Base-by-base conservation (phyloP, 2,888 invertebrate species). In the Habrosyne pyritoides region DNA sequence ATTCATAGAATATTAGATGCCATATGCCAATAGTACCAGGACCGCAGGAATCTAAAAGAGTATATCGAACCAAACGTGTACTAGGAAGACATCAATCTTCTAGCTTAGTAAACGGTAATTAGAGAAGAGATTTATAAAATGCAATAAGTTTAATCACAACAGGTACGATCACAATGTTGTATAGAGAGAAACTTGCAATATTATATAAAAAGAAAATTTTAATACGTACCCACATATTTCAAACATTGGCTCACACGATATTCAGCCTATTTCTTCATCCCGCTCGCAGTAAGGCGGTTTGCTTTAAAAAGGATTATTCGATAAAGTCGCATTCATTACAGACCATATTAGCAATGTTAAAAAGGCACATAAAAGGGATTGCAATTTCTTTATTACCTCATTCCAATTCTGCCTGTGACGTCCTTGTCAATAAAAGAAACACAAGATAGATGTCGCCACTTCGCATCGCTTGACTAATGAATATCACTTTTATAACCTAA, bases 321-420 rank as follows among this genome's bases (percentile, higher is more conserved):
- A 84, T 84, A 79, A 83, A 75, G 71, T 64, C 61, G 74, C 76
- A 81, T 84, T 78, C 77, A 81, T 84, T 83, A 83, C 59, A 63
- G 64, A 57, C 59, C 67, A 70, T 75, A 79, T 82, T 72, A 75
- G 72, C 70, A 72, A 76, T 71, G 75, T 74, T 77, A 75, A 77
- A 72, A 73, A 73, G 71, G 63, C 76, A 80, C 81, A 72, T 81
- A 81, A 73, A 84, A 77, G 70, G 79, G 74, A 73, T 71, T 68
- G 79, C 83, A 84, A 86, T 86, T 86, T 83, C 86, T 86, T 85
- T 84, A 86, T 84, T 84, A 83, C 79, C 80, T 81, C 83, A 83
- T 84, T 85, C 64, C 71, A 65, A 84, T 83, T 82, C 84, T 60
- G 68, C 51, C 73, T 63, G 76, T 75, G 77, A 77, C 71, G 77